Evolutionary conservation across 2,888 invertebrate species (phyloP).

Genomic region (Noctua janthe): DNA sequence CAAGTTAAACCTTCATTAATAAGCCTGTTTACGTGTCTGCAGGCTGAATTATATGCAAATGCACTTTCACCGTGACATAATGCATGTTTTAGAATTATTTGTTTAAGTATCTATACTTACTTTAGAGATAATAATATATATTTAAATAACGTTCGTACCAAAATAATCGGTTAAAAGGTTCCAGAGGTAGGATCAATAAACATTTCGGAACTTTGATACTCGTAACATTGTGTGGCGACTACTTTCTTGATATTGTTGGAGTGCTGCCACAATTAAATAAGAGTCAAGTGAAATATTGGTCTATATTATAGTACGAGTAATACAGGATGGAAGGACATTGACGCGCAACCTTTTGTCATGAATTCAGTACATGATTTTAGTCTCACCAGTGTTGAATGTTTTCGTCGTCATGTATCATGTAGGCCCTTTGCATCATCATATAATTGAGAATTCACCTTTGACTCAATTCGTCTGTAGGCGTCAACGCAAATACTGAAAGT

Average conservation of each 20-base stretch:
- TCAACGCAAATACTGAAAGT: conserved; percentile 12
- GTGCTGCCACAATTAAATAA: conserved; percentile 10
- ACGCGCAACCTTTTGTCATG: not conserved
- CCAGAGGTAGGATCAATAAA: conserved; percentile 9
- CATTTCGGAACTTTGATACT: not conserved
- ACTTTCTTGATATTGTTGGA: conserved; percentile 7
- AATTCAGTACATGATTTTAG: not conserved
- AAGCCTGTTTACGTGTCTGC: conserved; percentile 23
- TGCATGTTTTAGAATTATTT: not conserved
- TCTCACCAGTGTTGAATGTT: not conserved
- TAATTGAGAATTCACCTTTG: conserved; percentile 35
- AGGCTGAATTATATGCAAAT: conserved; percentile 36
- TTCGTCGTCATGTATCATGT: not conserved
- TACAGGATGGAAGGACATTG: not conserved
- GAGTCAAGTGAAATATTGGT: not conserved
- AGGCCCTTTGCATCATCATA: not conserved
- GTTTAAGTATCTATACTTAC: not conserved
- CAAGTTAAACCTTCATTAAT: conserved; percentile 36
- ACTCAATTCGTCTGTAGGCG: conserved; percentile 8
- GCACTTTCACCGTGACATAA: not conserved
- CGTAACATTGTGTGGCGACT: not conserved
- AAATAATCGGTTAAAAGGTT: conserved; percentile 33
- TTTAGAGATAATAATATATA: not conserved
- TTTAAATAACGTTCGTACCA: not conserved
- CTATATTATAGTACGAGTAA: not conserved